Percentiles rank a stretch among this genome's conserved stretches.
Conservation (phyloP, 2,797 vertebrate genomes). For the Eupleurogrammus muticus region DNA sequence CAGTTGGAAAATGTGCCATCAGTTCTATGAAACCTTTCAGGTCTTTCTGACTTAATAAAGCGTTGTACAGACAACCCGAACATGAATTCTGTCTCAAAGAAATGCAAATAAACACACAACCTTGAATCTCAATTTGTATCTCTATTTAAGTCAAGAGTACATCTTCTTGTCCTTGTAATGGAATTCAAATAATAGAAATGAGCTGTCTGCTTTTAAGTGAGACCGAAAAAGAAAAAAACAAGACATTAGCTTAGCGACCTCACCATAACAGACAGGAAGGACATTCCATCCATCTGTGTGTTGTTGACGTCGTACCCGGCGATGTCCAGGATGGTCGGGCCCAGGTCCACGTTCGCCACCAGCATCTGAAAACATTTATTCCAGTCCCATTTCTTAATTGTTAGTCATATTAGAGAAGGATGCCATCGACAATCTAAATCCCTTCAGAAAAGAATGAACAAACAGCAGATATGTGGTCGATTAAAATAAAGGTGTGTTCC, state of each 20-base stretch:
- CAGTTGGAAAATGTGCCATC: too few relatives aligned
- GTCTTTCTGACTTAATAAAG: not conserved
- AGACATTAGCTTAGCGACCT: slow-evolving; percentile 33
- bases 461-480: not conserved
- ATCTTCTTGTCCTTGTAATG: not conserved
- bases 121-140: not conserved
- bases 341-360: slow-evolving; percentile 95
- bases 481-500: not conserved
- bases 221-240: not conserved
- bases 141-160: not conserved
- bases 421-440: not conserved
- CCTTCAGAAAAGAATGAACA: not conserved
- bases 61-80: too few relatives aligned
- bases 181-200: not conserved
- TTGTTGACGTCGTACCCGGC: slow-evolving; percentile 90
- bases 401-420: not conserved
- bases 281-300: slow-evolving; percentile 97
- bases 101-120: not conserved
- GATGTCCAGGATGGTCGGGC: slow-evolving; percentile 96
- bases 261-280: slow-evolving; percentile 92
- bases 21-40: too few relatives aligned
- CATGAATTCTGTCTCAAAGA: not conserved
- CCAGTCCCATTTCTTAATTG: too few relatives aligned
- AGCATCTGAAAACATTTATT: slow-evolving; percentile 82
- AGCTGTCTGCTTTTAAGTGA: not conserved